phyloP scores from a whole-genome alignment of 2,113 vertebrate genomes.

The Felis chaus region DNA sequence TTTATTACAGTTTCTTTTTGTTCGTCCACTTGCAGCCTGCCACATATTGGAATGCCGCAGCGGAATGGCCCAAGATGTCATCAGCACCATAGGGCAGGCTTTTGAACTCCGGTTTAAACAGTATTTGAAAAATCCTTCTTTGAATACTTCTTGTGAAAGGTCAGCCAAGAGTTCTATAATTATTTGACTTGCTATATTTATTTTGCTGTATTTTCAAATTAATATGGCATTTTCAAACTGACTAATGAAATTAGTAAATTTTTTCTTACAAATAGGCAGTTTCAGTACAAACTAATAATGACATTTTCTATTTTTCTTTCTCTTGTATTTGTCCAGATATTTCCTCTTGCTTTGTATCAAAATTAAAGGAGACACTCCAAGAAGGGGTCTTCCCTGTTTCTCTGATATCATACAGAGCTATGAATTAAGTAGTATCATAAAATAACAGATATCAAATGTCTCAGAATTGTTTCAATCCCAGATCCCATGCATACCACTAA shows the following conservation, averaged over 20 bases:
- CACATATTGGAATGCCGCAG: conserved; percentile 93
- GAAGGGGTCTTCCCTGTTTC: neutral
- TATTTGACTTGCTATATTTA: neutral
- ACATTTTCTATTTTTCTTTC: neutral
- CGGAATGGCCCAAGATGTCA: conserved; percentile 90
- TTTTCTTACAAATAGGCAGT: neutral
- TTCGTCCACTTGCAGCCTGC: conserved; percentile 86
- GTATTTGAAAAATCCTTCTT: conserved; percentile 89
- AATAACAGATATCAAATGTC: neutral
- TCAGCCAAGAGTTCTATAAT: conserved; percentile 77
- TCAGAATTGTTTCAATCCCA: neutral
- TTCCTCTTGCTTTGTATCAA: neutral
- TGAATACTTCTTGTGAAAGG: conserved; percentile 88
- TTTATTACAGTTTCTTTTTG: neutral
- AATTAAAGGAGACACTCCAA: neutral
- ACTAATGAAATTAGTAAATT: neutral
- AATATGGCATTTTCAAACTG: neutral
- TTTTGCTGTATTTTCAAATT: conserved; percentile 45
- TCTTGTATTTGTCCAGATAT: neutral
- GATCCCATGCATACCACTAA: neutral
- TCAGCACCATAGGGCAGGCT: conserved; percentile 93
- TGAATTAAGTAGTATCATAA: neutral
- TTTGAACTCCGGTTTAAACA: conserved; percentile 95
- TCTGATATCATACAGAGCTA: neutral
- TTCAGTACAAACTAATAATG: neutral